Evolutionary conservation across 2,888 invertebrate genomes (phyloP).

Genomic region (Tineola bisselliella): DNA sequence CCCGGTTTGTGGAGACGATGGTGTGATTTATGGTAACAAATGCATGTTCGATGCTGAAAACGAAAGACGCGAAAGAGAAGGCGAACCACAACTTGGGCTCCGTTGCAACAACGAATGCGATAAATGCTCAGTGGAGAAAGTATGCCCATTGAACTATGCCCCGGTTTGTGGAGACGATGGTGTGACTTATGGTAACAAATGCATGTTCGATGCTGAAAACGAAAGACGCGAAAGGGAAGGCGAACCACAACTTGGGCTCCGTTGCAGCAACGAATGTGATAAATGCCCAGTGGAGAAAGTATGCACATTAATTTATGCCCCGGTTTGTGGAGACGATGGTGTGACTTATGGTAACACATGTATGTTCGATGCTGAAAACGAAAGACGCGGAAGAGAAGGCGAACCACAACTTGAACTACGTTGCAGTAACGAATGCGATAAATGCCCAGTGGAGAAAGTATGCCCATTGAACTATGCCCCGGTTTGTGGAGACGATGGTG

Average conservation of each 20-base stretch:
- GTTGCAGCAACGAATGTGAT: neutral
- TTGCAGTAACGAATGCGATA: too few species aligned
- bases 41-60: neutral
- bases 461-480: too few species aligned
- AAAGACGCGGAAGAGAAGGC: neutral
- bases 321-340: neutral
- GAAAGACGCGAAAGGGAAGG: neutral
- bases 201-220: neutral
- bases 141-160: neutral
- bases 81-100: neutral
- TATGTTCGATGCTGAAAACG: neutral
- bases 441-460: too few species aligned
- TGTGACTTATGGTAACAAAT: neutral
- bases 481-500: too few species aligned
- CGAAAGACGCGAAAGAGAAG: neutral
- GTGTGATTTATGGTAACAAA: slow-evolving; percentile 18
- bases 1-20: slow-evolving; percentile 19
- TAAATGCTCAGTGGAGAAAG: neutral
- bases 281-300: neutral
- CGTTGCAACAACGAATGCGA: neutral
- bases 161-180: neutral
- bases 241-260: neutral
- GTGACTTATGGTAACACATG: neutral
- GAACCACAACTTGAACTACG: too few species aligned
- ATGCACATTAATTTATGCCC: too few species aligned